Evolutionary conservation across 2,888 invertebrate species (phyloP).

Genomic region (Leucozona laternaria): DNA sequence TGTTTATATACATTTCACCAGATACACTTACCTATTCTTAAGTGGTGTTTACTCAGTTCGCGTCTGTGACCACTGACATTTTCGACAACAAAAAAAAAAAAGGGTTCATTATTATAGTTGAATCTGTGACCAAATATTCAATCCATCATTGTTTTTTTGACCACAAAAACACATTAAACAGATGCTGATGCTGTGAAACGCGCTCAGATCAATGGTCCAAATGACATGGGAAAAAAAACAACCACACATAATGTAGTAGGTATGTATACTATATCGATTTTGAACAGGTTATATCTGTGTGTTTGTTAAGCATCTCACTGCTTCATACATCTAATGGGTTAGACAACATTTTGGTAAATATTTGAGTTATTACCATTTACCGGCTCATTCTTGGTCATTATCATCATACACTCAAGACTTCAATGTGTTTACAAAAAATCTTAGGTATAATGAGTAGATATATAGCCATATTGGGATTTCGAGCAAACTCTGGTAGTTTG

Average conservation of each 20-base stretch:
- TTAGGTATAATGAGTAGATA: no score
- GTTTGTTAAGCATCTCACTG: constrained; percentile 17
- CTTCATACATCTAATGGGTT: constrained; percentile 62
- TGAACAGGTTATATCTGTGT: constrained; percentile 8
- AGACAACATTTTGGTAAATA: constrained; percentile 63
- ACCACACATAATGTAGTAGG: neutral
- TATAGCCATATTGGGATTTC: no score
- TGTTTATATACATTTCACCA: constrained; percentile 70
- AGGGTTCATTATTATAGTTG: constrained; percentile 53
- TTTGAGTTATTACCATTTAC: constrained; percentile 29
- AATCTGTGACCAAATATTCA: constrained; percentile 68
- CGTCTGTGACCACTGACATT: constrained; percentile 55
- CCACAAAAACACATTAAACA: constrained; percentile 72
- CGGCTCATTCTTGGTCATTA: neutral
- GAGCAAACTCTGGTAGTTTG: no score
- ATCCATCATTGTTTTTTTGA: constrained; percentile 69
- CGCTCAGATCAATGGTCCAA: constrained; percentile 55
- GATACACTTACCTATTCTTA: constrained; percentile 72
- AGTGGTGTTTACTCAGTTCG: constrained; percentile 67
- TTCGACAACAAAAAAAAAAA: constrained; percentile 42
- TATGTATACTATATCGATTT: neutral
- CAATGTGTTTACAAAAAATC: no score
- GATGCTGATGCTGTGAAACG: constrained; percentile 63
- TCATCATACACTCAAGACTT: neutral
- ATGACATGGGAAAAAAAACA: constrained; percentile 68